These are phyloP conservation scores for Lateolabrax maculatus DNA, from an alignment of 2,797 vertebrate genomes.

Conservation along the genomic window DNA sequence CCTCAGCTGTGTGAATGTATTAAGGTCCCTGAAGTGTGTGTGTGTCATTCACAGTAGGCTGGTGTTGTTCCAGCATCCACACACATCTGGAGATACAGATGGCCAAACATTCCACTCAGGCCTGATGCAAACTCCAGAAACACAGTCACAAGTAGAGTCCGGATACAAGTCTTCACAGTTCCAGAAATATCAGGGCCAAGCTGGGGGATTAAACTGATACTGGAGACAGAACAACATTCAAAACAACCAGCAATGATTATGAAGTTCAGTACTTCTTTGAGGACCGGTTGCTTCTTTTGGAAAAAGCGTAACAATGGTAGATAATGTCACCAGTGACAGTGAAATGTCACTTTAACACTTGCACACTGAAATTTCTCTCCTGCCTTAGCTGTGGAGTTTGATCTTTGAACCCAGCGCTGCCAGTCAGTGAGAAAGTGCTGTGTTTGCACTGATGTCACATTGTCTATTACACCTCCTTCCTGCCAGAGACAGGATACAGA, in stretches of 20 bases:
- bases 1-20: constrained; percentile 43
- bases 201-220: constrained; percentile 9
- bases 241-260: neutral
- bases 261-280: constrained; percentile 6
- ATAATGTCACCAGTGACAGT: neutral
- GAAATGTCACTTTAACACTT: constrained; percentile 11
- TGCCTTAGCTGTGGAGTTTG: constrained; percentile 33
- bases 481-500: constrained; percentile 46
- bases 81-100: constrained; percentile 69
- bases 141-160: constrained; percentile 39
- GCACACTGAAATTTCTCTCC: constrained; percentile 24
- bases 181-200: constrained; percentile 12
- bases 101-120: constrained; percentile 63
- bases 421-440: constrained; percentile 37
- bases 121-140: constrained; percentile 58
- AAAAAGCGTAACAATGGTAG: neutral
- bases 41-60: constrained; percentile 59
- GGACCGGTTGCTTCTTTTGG: constrained; percentile 5
- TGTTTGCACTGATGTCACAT: constrained; percentile 51
- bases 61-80: constrained; percentile 53
- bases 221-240: constrained; percentile 20
- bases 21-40: constrained; percentile 31
- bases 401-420: constrained; percentile 54
- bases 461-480: constrained; percentile 28
- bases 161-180: constrained; percentile 38